Conservation (phyloP, 2,113 vertebrate species). For the Phrynosoma platyrhinos region DNA sequence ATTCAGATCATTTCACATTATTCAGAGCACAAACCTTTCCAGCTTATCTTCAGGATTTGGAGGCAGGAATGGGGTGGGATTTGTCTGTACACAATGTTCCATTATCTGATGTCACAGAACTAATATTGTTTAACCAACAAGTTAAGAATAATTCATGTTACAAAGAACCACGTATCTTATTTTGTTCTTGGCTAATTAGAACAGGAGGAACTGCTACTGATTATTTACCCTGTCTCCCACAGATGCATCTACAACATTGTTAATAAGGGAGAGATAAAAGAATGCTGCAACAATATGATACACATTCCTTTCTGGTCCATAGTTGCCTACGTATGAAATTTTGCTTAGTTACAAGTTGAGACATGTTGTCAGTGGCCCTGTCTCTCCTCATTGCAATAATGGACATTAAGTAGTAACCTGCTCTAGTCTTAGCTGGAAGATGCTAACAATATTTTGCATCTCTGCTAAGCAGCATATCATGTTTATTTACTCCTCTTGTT, state of each 20-base stretch:
- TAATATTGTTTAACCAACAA: slow-evolving; percentile 50
- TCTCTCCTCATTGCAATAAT: slow-evolving; percentile 29
- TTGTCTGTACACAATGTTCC: slow-evolving; percentile 57
- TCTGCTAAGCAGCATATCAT: background rate
- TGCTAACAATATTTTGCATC: background rate
- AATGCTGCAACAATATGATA: slow-evolving; percentile 43
- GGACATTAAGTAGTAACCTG: background rate
- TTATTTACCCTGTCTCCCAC: slow-evolving; percentile 37
- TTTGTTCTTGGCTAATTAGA: slow-evolving; percentile 55
- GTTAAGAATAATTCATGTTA: slow-evolving; percentile 66
- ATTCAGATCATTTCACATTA: slow-evolving; percentile 48
- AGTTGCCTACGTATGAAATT: slow-evolving; percentile 40
- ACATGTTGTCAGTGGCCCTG: background rate
- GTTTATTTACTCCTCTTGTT: background rate
- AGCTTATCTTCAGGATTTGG: slow-evolving; percentile 51
- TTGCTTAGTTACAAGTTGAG: slow-evolving; percentile 1
- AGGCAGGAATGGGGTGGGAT: slow-evolving; percentile 39
- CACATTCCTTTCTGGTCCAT: slow-evolving; percentile 40
- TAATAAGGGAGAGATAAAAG: background rate
- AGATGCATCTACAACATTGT: slow-evolving; percentile 28
- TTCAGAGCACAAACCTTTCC: slow-evolving; percentile 43
- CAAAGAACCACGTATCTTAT: slow-evolving; percentile 43
- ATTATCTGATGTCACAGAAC: slow-evolving; percentile 56
- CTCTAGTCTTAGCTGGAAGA: background rate
- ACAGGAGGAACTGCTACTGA: slow-evolving; percentile 44